Evolutionary conservation across 2,888 invertebrate genomes (phyloP), one percentile per base, ranked within the genome.

Genomic region (Leucophora obtusa): DNA sequence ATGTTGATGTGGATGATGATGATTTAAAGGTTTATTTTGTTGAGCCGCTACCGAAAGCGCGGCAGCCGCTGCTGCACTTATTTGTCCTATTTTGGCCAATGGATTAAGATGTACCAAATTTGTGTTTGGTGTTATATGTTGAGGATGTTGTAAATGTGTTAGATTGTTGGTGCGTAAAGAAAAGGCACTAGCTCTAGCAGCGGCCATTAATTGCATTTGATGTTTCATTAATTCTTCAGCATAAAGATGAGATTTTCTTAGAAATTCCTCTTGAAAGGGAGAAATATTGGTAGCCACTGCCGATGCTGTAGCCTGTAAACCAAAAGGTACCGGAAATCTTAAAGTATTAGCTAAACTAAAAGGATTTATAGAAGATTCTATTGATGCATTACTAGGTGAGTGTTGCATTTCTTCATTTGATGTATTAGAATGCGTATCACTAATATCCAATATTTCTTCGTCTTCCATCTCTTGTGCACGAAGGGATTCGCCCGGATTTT

Each of bases 51-150:
- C 82, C 3, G 83, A 83, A 10, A 86, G 79, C 21, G 85, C 86
- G 1, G 86, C 89, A 11, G 89, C 87, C 0, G 87, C 87, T 1
- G 88, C 87, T 4, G 86, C 87, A 85, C 86, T 87, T 80, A 84
- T 70, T 82, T 87, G 90, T 17, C 89, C 93, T 82, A 94, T 90
- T 86, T 94, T 94, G 1, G 93, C 93, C 83, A 94, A 93, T 3
- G 94, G 94, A 85, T 93, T 93, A 35, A 94, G 94, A 84, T 94
- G 94, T 10, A 10, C 68, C 68, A 82, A 15, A 54, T 56, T 68
- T 2, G 62, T 47, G 0, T 24, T 14, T 8, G 71, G 15, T 24
- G 11, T 21, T 11, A 74, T 35, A 21, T 74, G 75, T 17, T 68
- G 65, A 2, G 58, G n/a, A n/a, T 15, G 59, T 14, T 68, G 59